Conservation (phyloP, 2,797 vertebrate genomes). For the Sardinella longiceps region DNA sequence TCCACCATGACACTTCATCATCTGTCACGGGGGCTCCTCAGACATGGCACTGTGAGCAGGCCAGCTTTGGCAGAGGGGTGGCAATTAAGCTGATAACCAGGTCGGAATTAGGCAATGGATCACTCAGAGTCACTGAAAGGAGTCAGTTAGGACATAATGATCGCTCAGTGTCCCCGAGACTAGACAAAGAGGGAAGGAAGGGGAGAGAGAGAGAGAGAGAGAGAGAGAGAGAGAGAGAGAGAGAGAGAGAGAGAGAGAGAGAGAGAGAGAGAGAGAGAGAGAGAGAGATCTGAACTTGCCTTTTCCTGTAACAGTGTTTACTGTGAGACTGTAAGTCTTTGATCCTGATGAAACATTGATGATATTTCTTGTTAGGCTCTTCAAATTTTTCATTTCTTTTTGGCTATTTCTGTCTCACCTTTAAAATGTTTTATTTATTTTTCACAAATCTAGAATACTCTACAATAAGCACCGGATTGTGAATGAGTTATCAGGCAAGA, state of each 20-base stretch:
- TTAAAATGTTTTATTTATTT: too few species aligned
- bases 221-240: constrained; percentile 47
- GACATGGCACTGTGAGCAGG: constrained; percentile 83
- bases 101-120: constrained; percentile 99
- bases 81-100: constrained; percentile 99
- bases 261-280: constrained; percentile 69
- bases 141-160: constrained; percentile 98
- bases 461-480: too few species aligned
- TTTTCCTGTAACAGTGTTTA: background rate
- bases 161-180: constrained; percentile 97
- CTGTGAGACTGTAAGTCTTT: background rate
- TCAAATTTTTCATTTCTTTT: too few species aligned
- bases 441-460: too few species aligned
- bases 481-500: too few species aligned
- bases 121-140: constrained; percentile 96
- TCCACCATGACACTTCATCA: constrained; percentile 98
- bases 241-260: constrained; percentile 52
- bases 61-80: constrained; percentile 99
- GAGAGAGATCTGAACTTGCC: background rate
- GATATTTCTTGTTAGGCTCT: background rate
- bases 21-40: constrained; percentile 80
- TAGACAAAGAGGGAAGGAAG: constrained; percentile 74
- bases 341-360: constrained; percentile 20
- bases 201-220: background rate
- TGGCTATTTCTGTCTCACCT: too few species aligned